Conservation (phyloP, 2,113 vertebrate genomes). For the Forbesichthys papilliferus region DNA sequence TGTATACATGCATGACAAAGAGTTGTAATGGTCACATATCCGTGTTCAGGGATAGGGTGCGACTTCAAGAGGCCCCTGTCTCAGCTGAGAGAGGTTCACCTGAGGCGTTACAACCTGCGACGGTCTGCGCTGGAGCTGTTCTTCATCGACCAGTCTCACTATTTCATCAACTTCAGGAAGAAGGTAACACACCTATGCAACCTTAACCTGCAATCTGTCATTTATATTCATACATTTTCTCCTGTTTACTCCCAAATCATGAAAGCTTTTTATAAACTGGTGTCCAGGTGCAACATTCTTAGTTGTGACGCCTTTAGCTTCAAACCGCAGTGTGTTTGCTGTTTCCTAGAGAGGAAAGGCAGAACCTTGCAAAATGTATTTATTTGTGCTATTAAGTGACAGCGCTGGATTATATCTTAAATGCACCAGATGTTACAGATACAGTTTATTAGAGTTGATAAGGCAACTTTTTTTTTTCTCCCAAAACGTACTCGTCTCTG, state of each 20-base stretch:
- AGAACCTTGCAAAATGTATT: too few species aligned
- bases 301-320: too few species aligned
- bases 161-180: constrained; percentile 96
- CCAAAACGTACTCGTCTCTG: neutral
- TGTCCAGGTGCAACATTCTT: too few species aligned
- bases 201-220: neutral
- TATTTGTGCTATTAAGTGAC: too few species aligned
- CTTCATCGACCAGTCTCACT: constrained; percentile 97
- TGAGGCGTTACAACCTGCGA: constrained; percentile 95
- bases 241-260: neutral
- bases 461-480: neutral
- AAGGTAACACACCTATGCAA: constrained; percentile 70
- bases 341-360: too few species aligned
- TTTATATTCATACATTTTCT: neutral
- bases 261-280: neutral
- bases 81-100: constrained; percentile 92
- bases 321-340: too few species aligned
- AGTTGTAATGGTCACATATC: neutral
- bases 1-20: neutral
- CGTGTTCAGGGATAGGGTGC: constrained; percentile 84
- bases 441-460: too few species aligned
- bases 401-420: too few species aligned
- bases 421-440: too few species aligned
- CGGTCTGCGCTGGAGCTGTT: constrained; percentile 94
- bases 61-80: constrained; percentile 92